Conservation (phyloP, 2,888 invertebrate species). For the Volucella inanis region DNA sequence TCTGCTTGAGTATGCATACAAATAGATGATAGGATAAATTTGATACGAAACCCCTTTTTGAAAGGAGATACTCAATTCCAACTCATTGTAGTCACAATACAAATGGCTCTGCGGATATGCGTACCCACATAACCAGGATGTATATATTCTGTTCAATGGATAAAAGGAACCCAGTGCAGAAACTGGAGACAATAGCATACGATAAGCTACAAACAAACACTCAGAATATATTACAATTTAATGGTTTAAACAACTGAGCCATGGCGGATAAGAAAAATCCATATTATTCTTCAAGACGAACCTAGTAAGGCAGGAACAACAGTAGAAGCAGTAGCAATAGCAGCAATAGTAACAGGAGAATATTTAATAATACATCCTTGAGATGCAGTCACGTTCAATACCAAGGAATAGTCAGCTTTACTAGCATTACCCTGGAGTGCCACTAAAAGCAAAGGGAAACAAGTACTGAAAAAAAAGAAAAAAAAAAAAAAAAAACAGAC, state of each 20-base stretch:
- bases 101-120: constrained; percentile 24
- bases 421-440: constrained; percentile 50
- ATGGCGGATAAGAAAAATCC: constrained; percentile 71
- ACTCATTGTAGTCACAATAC: constrained; percentile 52
- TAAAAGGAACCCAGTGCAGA: constrained; percentile 23
- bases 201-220: constrained; percentile 68
- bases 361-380: constrained; percentile 72
- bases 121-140: constrained; percentile 23
- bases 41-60: constrained; percentile 51
- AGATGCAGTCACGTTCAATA: constrained; percentile 70
- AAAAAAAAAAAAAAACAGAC: constrained; percentile 7
- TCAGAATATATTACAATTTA: constrained; percentile 71
- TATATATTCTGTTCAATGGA: constrained; percentile 5
- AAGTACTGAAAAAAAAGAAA: constrained; percentile 1
- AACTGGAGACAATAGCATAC: constrained; percentile 58
- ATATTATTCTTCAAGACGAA: constrained; percentile 60
- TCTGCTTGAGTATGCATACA: constrained; percentile 45
- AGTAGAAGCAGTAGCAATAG: constrained; percentile 1
- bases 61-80: constrained; percentile 62
- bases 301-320: constrained; percentile 16
- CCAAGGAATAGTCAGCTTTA: constrained; percentile 50
- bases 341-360: constrained; percentile 35
- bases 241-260: constrained; percentile 72
- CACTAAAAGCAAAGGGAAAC: constrained; percentile 38
- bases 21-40: constrained; percentile 58